Evolutionary conservation across 2,113 vertebrate genomes (phyloP).

Genomic region (Crypturellus undulatus): DNA sequence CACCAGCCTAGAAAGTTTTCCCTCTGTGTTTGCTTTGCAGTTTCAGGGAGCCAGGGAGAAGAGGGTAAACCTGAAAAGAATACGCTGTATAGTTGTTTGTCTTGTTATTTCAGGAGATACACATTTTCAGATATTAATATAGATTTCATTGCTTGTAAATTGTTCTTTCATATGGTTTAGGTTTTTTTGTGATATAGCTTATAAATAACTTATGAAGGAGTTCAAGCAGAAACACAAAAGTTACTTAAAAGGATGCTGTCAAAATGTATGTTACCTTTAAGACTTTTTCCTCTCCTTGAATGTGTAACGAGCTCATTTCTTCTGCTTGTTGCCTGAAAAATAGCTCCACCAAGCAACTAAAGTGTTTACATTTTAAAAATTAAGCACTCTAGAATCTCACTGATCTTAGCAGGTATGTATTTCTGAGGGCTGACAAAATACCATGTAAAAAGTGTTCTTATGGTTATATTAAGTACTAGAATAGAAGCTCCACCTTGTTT

Average conservation of each 20-base stretch:
- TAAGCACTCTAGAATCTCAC: background rate
- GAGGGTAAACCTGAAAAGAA: background rate
- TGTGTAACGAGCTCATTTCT: slow-evolving; percentile 48
- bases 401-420: background rate
- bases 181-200: slow-evolving; percentile 50
- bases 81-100: background rate
- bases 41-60: background rate
- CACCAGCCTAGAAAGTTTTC: background rate
- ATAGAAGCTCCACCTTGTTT: background rate
- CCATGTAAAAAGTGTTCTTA: background rate
- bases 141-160: slow-evolving; percentile 53
- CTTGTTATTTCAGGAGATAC: slow-evolving; percentile 39
- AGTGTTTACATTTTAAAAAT: background rate
- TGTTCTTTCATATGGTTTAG: slow-evolving; percentile 30
- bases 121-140: slow-evolving; percentile 56
- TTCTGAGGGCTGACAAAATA: background rate
- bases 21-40: background rate
- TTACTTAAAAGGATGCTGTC: slow-evolving; percentile 53
- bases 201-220: slow-evolving; percentile 68
- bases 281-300: slow-evolving; percentile 19
- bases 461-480: background rate
- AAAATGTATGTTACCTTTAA: slow-evolving; percentile 45
- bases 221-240: slow-evolving; percentile 40
- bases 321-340: slow-evolving; percentile 46
- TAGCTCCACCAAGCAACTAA: slow-evolving; percentile 12